Conservation (phyloP, 2,113 vertebrate species). For the Eubucco bourcierii region DNA sequence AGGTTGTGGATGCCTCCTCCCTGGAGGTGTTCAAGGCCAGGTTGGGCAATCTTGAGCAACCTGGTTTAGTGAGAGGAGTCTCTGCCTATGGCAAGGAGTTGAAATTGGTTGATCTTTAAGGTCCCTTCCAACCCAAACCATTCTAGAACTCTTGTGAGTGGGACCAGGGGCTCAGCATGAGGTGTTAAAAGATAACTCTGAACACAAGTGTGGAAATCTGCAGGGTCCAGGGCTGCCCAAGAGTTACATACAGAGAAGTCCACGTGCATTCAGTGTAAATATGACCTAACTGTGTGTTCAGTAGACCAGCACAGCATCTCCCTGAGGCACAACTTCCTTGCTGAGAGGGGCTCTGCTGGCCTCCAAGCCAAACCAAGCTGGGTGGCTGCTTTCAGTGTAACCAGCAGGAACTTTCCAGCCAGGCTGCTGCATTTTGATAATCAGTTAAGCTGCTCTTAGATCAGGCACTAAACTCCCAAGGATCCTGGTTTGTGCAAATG, state of each 20-base stretch:
- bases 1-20: too few species aligned
- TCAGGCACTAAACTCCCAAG: not conserved
- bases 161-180: not conserved
- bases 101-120: too few species aligned
- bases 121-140: too few species aligned
- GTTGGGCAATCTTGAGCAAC: too few species aligned
- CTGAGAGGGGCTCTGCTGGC: not conserved
- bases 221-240: not conserved
- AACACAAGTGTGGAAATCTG: not conserved
- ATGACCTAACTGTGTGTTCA: not conserved
- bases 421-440: not conserved
- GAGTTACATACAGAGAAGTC: accelerated
- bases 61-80: too few species aligned
- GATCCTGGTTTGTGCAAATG: not conserved
- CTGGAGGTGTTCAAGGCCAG: too few species aligned
- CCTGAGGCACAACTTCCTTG: not conserved
- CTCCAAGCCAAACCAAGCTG: not conserved
- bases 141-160: not conserved
- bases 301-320: not conserved
- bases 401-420: not conserved
- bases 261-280: not conserved
- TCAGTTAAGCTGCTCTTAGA: not conserved
- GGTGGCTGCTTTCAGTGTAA: not conserved
- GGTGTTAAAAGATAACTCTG: not conserved
- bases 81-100: too few species aligned